Percentiles rank a stretch among this genome's conserved stretches.
Evolutionary conservation across 2,113 vertebrate species (phyloP).

Genomic region (Phylloscopus trochilus): DNA sequence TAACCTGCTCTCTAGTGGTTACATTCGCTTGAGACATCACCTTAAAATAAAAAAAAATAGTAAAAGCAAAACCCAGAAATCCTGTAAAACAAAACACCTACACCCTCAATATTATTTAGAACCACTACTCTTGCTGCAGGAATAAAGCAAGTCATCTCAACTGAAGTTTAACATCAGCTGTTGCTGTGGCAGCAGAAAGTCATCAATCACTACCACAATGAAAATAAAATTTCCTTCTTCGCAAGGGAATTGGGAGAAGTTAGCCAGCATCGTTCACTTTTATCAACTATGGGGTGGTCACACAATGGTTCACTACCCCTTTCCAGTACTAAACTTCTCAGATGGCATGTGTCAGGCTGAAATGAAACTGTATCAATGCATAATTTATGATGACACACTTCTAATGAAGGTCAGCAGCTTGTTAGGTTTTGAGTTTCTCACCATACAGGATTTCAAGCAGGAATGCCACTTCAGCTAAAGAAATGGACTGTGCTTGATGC

Average conservation of each 20-base stretch:
- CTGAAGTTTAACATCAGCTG: background rate
- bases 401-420: background rate
- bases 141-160: background rate
- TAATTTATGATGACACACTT: background rate
- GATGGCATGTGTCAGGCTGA: background rate
- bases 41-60: background rate
- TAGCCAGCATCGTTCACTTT: background rate
- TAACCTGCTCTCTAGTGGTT: background rate
- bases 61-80: background rate
- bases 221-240: background rate
- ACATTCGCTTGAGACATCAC: background rate
- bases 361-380: background rate
- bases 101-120: background rate
- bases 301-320: background rate
- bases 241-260: background rate
- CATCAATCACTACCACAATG: background rate
- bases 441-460: background rate
- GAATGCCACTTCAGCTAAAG: background rate
- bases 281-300: background rate
- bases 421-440: slow-evolving; percentile 13
- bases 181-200: background rate
- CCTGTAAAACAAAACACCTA: background rate
- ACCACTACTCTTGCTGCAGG: background rate
- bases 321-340: background rate
- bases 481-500: background rate